phyloP scores from a whole-genome alignment of 2,113 vertebrate genomes.

The Sardina pilchardus region DNA sequence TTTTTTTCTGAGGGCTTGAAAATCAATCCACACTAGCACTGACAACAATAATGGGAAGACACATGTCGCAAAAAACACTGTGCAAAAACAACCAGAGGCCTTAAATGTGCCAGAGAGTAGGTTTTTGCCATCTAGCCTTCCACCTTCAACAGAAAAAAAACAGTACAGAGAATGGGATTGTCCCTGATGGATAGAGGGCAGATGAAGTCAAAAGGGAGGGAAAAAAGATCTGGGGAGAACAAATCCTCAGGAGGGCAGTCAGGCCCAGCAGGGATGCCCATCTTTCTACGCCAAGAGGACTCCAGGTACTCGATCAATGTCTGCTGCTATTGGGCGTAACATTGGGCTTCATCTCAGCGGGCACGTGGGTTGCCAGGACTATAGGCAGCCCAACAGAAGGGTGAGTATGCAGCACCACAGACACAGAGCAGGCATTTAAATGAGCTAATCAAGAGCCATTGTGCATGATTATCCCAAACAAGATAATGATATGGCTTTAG shows the following conservation, averaged over 20 bases:
- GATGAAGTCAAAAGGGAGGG: not conserved
- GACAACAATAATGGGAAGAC: not conserved
- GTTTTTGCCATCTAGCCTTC: slow-evolving; percentile 6
- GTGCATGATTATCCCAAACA: not conserved
- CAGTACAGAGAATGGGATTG: not conserved
- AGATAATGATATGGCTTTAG: not conserved
- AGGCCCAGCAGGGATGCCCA: slow-evolving; percentile 13
- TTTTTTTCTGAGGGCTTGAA: slow-evolving; percentile 16
- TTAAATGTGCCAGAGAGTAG: not conserved
- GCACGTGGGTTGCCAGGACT: not conserved
- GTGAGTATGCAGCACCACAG: not conserved
- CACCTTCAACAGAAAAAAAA: not conserved
- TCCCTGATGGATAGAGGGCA: slow-evolving; percentile 10
- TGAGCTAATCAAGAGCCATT: not conserved
- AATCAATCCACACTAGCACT: not conserved
- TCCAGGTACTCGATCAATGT: slow-evolving; percentile 30
- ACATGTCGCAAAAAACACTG: not conserved
- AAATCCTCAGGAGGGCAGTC: slow-evolving; percentile 21
- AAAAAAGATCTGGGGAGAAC: not conserved
- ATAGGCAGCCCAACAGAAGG: not conserved
- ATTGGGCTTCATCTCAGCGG: slow-evolving; percentile 7
- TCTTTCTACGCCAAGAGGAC: not conserved
- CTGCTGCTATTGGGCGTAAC: slow-evolving; percentile 21
- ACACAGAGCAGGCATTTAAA: not conserved
- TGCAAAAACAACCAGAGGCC: not conserved